Conservation (phyloP, 2,113 vertebrate genomes). For the Haliaeetus leucogaster region DNA sequence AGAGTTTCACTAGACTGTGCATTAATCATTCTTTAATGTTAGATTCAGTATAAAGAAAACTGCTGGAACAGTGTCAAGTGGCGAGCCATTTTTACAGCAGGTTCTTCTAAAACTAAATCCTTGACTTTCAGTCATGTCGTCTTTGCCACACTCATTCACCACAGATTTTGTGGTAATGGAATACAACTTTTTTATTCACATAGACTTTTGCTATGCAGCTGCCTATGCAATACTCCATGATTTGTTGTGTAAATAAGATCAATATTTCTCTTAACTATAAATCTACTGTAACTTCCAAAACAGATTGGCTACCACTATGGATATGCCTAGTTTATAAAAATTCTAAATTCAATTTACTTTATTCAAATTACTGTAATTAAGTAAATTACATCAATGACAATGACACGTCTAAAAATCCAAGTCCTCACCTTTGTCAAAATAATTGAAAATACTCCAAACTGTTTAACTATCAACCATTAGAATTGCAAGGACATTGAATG, state of each 20-base stretch:
- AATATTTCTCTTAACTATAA: not conserved
- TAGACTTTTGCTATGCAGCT: not conserved
- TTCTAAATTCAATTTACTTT: not conserved
- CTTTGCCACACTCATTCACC: not conserved
- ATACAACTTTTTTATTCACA: not conserved
- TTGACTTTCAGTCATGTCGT: not conserved
- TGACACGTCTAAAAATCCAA: not conserved
- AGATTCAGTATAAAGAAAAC: not conserved
- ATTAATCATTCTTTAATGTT: not conserved
- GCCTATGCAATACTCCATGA: not conserved
- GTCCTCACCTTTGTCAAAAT: not conserved
- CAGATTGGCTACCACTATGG: not conserved
- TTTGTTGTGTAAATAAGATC: not conserved
- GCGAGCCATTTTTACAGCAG: not conserved
- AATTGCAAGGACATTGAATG: not conserved
- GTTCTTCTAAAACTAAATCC: not conserved
- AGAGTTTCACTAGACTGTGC: not conserved
- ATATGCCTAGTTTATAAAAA: not conserved
- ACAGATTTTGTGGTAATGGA: not conserved
- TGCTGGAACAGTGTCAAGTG: not conserved
- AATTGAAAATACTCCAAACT: not conserved
- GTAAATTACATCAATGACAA: not conserved
- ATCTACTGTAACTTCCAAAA: not conserved
- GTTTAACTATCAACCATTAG: not conserved
- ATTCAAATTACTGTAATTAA: constrained; percentile 14